Base-by-base conservation (phyloP, 2,888 invertebrate species). In the Flexamia atlantica region DNA sequence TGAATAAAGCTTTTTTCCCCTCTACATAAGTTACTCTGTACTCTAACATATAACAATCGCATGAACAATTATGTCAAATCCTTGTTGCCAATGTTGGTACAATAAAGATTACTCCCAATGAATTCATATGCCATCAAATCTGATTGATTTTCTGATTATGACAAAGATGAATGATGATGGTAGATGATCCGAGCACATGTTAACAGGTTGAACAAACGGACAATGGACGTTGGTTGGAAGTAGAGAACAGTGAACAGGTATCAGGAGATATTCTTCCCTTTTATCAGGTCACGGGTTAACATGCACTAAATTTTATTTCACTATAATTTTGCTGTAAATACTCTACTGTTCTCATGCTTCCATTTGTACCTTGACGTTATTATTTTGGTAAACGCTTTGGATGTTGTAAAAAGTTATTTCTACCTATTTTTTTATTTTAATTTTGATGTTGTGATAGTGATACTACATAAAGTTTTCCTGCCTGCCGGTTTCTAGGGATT, bases 151-250 rank as follows among this genome's bases (percentile, higher is more conserved):
- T n/a, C n/a, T n/a, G n/a, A n/a, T n/a, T n/a, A n/a, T n/a, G n/a
- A n/a, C n/a, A n/a, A n/a, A n/a, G n/a, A n/a, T n/a, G n/a, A n/a
- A n/a, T n/a, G n/a, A n/a, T n/a, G n/a, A n/a, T n/a, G n/a, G 20
- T 64, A 64, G 25, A 64, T 64, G 64, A 64, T 28, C 64, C 9
- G 14, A 64, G 12, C 64, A 23, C 64, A 23, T 83, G 82, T 86
- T 87, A 86, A 88, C 89, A 91, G 91, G 91, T 91, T 87, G 90
- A 91, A 86, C 88, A 90, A 86, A 90, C 89, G 84, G 90, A 90
- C 86, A 89, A 88, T 85, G 91, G 91, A 85, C 90, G 89, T 85
- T 91, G 91, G 91, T 90, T 90, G 84, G 91, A 91, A 88, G 90
- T 91, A 86, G 88, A 90, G 30, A 84, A 85, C 70, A 72, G 25